Evolutionary conservation across 1,140 invertebrate species (phyloP), one percentile per base, ranked within the genome.

Genomic region (Drosophila kohkoa): DNA sequence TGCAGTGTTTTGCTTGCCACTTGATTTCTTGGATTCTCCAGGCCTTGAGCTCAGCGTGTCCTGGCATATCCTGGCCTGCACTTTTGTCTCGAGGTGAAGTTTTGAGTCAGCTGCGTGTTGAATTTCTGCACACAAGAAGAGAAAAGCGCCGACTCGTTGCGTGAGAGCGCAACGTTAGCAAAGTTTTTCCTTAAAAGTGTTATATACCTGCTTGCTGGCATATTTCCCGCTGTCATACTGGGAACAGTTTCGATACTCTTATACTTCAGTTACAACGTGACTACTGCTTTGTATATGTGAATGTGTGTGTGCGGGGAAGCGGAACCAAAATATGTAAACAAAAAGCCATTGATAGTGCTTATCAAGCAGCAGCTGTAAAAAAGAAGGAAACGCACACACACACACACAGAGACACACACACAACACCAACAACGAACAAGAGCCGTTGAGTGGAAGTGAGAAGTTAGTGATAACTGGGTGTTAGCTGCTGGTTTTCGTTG

Each of bases 301-400:
- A 1, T 58, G 28, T 35, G 49, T 55, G 51, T 48, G 49, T n/a
- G 28, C 48, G 6, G 8, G 30, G 38, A n/a, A 69, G 30, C 41
- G 55, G 49, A 67, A 73, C 49, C 32, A 57, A 48, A 32, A 66
- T 54, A 70, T 71, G 65, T 65, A 71, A 74, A 79, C 54, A 76
- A 73, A 72, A 43, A 58, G 58, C 20, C 67, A 75, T 64, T 80
- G 83, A 75, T 78, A 80, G 77, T 80, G 73, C 74, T 88, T 83
- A 83, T 83, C 77, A 82, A 72, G 62, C 63, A 74, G 62, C 63
- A 72, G 60, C 54, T 72, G 58, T 38, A 52, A 38, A 49, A 85
- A 75, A 55, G 55, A 15, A 55, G 51, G 16, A 10, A 13, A 54
- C 30, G 11, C 43, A 48, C 60, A 25, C 10, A 30, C 48, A 51